Conservation (phyloP, 2,113 vertebrate species). For the Apodemus sylvaticus region DNA sequence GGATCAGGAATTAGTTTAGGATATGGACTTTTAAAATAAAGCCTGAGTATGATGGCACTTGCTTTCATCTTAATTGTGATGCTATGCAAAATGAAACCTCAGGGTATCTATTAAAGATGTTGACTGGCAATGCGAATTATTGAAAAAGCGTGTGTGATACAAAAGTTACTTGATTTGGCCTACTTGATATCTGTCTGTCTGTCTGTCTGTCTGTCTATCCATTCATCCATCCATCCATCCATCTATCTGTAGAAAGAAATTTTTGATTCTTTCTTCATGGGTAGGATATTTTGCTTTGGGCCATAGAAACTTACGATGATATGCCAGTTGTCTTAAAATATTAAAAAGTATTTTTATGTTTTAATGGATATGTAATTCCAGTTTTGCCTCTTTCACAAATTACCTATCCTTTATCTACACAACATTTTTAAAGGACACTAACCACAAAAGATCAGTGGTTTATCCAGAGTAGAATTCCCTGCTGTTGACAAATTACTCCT, state of each 20-base stretch:
- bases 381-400: neutral
- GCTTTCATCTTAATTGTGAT: slow-evolving; percentile 46
- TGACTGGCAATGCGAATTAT: neutral
- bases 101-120: neutral
- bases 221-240: no score
- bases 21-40: neutral
- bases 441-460: neutral
- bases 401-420: neutral
- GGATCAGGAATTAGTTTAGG: neutral
- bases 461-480: neutral
- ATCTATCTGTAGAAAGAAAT: neutral
- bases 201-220: no score
- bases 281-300: neutral
- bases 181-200: no score
- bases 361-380: neutral
- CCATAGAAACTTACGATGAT: neutral
- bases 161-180: neutral
- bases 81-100: neutral
- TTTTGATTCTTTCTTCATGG: neutral
- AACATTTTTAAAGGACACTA: neutral
- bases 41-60: neutral
- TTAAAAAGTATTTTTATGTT: neutral
- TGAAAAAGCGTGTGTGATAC: neutral
- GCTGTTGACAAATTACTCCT: neutral
- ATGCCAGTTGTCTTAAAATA: neutral